Evolutionary conservation across 1,140 invertebrate genomes (phyloP), one percentile per base, ranked within the genome.

Genomic region (Bombus fervidus): DNA sequence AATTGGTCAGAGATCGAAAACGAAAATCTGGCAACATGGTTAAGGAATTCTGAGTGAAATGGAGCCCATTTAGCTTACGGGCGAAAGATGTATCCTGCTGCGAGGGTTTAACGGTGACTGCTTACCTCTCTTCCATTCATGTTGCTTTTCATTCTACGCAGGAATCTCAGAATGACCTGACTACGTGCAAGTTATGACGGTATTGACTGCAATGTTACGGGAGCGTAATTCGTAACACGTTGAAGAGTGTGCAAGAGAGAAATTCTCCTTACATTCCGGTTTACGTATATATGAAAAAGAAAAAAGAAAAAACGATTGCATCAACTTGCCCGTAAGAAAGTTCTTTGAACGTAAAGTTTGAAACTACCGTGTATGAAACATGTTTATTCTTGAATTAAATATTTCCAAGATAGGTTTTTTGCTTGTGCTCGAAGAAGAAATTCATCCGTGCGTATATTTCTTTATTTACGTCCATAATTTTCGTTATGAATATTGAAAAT

Each of bases 101-200:
- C 72, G 94, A 93, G 85, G 92, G 91, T 92, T 93, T 88, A 90
- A 93, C 88, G 87, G 91, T 91, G 92, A 91, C 93, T 89, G 89
- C 83, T 85, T 85, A 86, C 78, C 64, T 87, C 82, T 87, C 83
- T 87, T 62, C 89, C 91, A 92, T 93, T 91, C 91, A 91, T 89
- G 87, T 86, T 87, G 62, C 79, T 72, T 89, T 83, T 89, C 89
- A 86, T 88, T 91, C 92, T 90, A 76, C 74, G 66, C 86, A 88
- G 85, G 85, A 89, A 87, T 91, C 75, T 84, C 82, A 71, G 83
- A 81, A 66, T 72, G 83, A 89, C 74, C 83, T 84, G 39, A 83
- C 86, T 90, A 77, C 76, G 71, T 72, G n/a, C 13, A 74, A 47
- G 75, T 62, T 66, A 86, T 71, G 74, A 79, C 39, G 39, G 31